These are phyloP conservation scores for Arenicola marina DNA, from an alignment of 2,888 invertebrate genomes.

Conservation along the genomic window DNA sequence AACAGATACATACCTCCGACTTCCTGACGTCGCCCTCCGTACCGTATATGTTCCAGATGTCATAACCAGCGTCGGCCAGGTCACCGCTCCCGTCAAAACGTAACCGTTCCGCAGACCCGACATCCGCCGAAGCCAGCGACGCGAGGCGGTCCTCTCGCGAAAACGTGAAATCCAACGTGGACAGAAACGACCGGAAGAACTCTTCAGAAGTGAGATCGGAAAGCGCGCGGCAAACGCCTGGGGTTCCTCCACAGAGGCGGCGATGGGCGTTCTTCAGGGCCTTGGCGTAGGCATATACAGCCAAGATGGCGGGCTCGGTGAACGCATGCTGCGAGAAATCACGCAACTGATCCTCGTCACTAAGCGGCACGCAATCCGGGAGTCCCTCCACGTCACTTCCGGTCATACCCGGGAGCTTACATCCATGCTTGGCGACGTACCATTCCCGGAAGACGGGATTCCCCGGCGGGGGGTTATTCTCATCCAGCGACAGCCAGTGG, in stretches of 20 bases:
- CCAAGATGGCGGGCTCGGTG: constrained; percentile 52
- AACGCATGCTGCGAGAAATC: constrained; percentile 46
- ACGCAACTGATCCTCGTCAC: constrained; percentile 33
- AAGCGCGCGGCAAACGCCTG: constrained; percentile 42
- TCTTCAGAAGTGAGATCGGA: constrained; percentile 34
- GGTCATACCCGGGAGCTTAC: constrained; percentile 36
- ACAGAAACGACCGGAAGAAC: constrained; percentile 46
- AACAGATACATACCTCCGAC: too few relatives aligned
- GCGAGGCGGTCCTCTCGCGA: constrained; percentile 45
- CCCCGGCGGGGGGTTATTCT: constrained; percentile 51
- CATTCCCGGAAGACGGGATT: constrained; percentile 52
- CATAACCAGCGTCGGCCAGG: neutral
- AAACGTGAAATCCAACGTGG: constrained; percentile 47
- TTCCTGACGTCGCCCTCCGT: neutral
- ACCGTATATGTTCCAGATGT: neutral
- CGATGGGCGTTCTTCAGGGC: constrained; percentile 48
- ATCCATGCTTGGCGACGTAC: constrained; percentile 45
- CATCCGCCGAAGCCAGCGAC: constrained; percentile 31
- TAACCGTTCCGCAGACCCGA: neutral
- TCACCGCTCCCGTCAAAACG: neutral
- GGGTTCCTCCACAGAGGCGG: constrained; percentile 36
- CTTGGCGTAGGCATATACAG: constrained; percentile 49
- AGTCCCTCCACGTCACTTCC: constrained; percentile 30
- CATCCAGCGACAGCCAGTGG: constrained; percentile 47
- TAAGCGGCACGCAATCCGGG: constrained; percentile 28